phyloP scores from a whole-genome alignment of 1,140 invertebrate species.

The Trigoniulus corallinus region DNA sequence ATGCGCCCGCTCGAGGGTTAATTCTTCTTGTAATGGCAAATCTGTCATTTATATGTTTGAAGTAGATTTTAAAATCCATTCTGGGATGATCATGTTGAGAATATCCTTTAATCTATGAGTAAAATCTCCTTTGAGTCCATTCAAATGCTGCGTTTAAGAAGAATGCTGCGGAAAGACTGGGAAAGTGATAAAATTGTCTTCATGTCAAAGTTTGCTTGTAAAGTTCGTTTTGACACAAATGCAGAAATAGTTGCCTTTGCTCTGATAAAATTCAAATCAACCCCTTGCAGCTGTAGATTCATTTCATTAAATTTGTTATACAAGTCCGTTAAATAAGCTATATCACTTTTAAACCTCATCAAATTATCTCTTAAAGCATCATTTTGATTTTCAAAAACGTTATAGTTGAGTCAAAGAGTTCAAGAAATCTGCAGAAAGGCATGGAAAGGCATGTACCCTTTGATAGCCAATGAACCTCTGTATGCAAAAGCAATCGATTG shows the following conservation, averaged over 20 bases:
- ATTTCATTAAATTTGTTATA: conserved; percentile 13
- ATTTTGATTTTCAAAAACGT: background rate
- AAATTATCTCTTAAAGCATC: background rate
- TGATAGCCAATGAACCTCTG: conserved; percentile 11
- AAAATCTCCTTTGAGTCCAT: conserved; percentile 10
- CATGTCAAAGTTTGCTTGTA: conserved; percentile 1
- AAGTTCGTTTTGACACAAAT: conserved; percentile 12
- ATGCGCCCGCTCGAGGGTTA: no score
- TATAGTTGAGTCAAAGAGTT: conserved; percentile 9
- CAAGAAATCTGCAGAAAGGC: no score
- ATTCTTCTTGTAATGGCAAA: background rate
- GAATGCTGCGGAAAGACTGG: background rate
- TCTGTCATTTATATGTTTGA: conserved; percentile 4
- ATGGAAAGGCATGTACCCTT: conserved; percentile 12
- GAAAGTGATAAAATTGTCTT: background rate
- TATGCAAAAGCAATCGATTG: conserved; percentile 10
- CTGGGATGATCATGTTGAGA: conserved; percentile 10
- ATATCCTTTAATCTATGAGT: conserved; percentile 12
- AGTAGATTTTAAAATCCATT: conserved; percentile 10
- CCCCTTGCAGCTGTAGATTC: conserved; percentile 12
- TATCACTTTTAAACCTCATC: conserved; percentile 4
- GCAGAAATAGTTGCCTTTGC: conserved; percentile 9
- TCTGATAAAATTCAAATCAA: conserved; percentile 13
- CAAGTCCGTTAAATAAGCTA: conserved; percentile 14
- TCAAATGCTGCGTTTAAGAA: conserved; percentile 7